Evolutionary conservation across 64 coral and sea anemone species (phyloP).

Genomic region (Anthopleura sola): DNA sequence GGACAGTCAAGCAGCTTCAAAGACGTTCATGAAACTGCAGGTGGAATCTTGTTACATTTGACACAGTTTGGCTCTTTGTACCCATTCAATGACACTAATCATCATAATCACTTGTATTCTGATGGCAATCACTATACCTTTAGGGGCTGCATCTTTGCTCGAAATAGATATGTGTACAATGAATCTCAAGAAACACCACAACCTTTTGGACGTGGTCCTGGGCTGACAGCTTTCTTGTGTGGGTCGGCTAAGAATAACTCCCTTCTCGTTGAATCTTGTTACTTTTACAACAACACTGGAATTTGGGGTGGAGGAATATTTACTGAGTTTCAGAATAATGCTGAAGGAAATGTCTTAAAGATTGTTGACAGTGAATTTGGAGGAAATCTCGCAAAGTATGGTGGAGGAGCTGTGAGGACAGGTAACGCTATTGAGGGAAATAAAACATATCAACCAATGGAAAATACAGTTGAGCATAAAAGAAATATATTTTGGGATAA

Average conservation of each 20-base stretch:
- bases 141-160: background rate
- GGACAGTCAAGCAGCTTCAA: no score
- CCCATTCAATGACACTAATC: conserved; percentile 4
- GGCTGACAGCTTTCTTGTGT: conserved; percentile 40
- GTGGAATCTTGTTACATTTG: conserved; percentile 42
- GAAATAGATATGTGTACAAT: background rate
- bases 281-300: conserved; percentile 38
- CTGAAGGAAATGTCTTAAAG: conserved; percentile 19
- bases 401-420: conserved; percentile 55
- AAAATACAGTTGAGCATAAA: conserved; percentile 28
- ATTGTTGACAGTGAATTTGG: conserved; percentile 14
- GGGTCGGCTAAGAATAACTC: conserved; percentile 50
- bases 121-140: conserved; percentile 21
- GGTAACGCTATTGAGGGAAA: background rate
- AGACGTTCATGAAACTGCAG: background rate
- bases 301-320: conserved; percentile 61
- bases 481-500: conserved; percentile 31
- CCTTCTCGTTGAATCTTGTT: conserved; percentile 40
- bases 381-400: conserved; percentile 23
- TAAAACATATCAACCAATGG: background rate
- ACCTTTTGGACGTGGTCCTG: conserved; percentile 45
- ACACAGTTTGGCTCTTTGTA: conserved; percentile 27
- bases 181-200: background rate
- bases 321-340: conserved; percentile 41
- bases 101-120: background rate